Conservation (phyloP, 2,113 vertebrate genomes). For the Picathartes gymnocephalus region DNA sequence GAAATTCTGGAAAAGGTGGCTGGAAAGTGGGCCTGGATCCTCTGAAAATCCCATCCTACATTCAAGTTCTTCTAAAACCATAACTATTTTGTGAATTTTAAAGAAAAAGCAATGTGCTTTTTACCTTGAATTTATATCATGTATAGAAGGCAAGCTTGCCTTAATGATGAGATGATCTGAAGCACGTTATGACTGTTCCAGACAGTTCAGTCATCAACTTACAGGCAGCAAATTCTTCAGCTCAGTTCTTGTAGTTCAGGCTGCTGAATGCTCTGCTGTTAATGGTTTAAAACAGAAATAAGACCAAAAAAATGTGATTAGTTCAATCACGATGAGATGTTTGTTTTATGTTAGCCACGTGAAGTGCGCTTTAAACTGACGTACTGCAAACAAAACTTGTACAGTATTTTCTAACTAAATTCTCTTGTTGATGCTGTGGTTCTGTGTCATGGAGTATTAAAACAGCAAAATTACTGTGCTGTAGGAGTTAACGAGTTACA, state of each 20-base stretch:
- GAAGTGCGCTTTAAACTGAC: neutral
- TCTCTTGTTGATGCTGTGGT: neutral
- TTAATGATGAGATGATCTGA: neutral
- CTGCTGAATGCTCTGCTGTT: neutral
- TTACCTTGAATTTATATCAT: neutral
- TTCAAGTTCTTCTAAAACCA: neutral
- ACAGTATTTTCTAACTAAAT: neutral
- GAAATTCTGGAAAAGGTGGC: neutral
- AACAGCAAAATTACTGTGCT: neutral
- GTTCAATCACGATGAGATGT: neutral
- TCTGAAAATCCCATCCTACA: neutral
- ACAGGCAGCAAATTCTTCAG: neutral
- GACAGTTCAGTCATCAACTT: neutral
- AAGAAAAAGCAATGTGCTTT: neutral
- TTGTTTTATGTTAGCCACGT: neutral
- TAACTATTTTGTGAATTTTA: neutral
- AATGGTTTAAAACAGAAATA: neutral
- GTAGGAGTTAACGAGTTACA: neutral
- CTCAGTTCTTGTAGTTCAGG: neutral
- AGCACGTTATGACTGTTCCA: neutral
- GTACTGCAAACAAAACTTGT: neutral
- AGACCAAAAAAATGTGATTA: neutral
- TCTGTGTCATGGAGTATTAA: neutral
- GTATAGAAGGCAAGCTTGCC: neutral
- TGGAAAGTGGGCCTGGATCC: neutral